Conservation (phyloP, 2,888 invertebrate species). For the Hesperia comma region DNA sequence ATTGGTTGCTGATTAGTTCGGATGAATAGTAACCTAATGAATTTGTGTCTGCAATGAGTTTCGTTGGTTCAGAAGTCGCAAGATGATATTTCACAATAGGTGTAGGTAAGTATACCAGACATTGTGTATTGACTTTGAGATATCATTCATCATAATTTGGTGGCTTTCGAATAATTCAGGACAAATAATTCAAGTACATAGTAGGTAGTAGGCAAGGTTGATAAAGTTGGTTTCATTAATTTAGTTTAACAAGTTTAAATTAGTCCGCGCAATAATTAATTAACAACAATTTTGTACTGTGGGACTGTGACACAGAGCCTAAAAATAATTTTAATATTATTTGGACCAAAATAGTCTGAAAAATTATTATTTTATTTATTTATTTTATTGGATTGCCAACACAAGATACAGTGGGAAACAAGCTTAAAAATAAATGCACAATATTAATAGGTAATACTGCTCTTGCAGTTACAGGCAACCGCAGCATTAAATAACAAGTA, state of each 20-base stretch:
- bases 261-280: slow-evolving; percentile 19
- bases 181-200: not conserved
- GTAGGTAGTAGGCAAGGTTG: not conserved
- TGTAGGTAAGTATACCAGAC: not conserved
- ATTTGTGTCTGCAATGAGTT: slow-evolving; percentile 25
- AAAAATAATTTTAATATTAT: too few relatives aligned
- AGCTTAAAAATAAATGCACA: too few relatives aligned
- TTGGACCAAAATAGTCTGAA: too few relatives aligned
- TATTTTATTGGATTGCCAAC: too few relatives aligned
- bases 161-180: not conserved
- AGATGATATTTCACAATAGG: slow-evolving; percentile 17
- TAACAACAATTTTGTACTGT: slow-evolving; percentile 8
- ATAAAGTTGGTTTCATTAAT: slow-evolving; percentile 20
- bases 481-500: too few relatives aligned
- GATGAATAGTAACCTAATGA: slow-evolving; percentile 57
- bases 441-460: too few relatives aligned
- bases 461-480: too few relatives aligned
- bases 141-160: slow-evolving; percentile 25
- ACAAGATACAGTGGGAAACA: too few relatives aligned
- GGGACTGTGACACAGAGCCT: not conserved
- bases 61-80: not conserved
- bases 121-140: not conserved
- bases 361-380: too few relatives aligned
- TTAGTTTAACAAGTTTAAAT: slow-evolving; percentile 25
- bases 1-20: slow-evolving; percentile 50